Evolutionary conservation across 2,113 vertebrate species (phyloP).

Genomic region (Oenanthe oenanthe): DNA sequence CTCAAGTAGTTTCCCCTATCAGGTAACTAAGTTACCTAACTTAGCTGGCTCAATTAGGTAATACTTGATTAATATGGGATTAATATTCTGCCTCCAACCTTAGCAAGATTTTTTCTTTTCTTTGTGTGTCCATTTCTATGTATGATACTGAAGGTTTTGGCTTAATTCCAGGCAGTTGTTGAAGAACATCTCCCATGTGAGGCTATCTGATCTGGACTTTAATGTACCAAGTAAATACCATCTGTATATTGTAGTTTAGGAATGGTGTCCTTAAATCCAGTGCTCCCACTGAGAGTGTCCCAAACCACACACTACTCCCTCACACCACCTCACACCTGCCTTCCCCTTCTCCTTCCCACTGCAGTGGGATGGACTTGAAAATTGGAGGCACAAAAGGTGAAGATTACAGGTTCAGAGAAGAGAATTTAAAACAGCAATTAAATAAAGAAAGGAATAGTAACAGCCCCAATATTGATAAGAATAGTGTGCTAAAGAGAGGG

Average conservation of each 20-base stretch:
- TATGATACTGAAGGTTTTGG: not conserved
- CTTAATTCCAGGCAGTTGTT: not conserved
- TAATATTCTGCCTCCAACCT: not conserved
- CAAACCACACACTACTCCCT: not conserved
- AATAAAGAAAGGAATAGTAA: not conserved
- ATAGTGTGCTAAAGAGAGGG: not conserved
- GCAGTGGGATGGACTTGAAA: accelerated
- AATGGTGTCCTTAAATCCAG: not conserved
- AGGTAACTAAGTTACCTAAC: not conserved
- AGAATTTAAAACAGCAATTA: not conserved
- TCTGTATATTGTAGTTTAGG: not conserved
- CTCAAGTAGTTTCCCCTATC: not conserved
- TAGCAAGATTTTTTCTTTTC: accelerated
- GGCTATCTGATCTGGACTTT: not conserved
- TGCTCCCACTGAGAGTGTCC: not conserved
- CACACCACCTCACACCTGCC: not conserved
- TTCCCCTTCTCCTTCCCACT: not conserved
- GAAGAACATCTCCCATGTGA: not conserved
- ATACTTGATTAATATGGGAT: not conserved
- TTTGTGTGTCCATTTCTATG: not conserved
- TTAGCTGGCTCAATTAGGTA: not conserved
- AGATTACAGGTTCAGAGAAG: not conserved
- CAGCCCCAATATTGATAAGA: not conserved
- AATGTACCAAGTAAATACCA: not conserved
- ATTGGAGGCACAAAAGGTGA: not conserved